Conservation (phyloP, 2,113 vertebrate species). For the Heloderma charlesbogerti region DNA sequence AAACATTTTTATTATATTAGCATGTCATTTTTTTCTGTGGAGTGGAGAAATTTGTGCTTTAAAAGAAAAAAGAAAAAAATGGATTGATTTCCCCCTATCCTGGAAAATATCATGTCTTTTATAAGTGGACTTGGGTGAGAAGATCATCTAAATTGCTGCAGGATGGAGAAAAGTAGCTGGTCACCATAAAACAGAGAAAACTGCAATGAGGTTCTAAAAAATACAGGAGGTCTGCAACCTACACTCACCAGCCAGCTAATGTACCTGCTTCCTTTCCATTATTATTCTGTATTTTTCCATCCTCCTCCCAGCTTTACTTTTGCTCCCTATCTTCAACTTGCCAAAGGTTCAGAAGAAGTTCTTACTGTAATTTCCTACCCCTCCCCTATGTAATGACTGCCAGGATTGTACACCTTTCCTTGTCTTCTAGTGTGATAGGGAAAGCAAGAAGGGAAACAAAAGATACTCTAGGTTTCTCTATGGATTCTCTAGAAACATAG, state of each 20-base stretch:
- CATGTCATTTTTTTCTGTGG: background rate
- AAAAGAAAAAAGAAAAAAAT: background rate
- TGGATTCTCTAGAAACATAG: background rate
- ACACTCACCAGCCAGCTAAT: no score
- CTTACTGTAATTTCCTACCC: background rate
- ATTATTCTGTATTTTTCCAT: background rate
- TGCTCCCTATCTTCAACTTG: background rate
- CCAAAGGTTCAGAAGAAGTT: background rate
- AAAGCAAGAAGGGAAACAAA: background rate
- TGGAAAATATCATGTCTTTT: background rate
- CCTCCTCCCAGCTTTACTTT: background rate
- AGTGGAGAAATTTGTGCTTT: background rate
- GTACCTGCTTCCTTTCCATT: background rate
- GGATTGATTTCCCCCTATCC: background rate
- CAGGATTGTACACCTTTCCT: background rate
- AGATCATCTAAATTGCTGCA: background rate
- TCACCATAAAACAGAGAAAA: background rate
- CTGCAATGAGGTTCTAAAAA: background rate
- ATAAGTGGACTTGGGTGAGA: background rate
- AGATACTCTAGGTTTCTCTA: background rate
- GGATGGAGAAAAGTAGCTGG: background rate
- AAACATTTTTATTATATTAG: slow-evolving; percentile 18
- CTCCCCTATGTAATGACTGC: background rate
- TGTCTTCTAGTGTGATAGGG: background rate
- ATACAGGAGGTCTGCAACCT: background rate